Percentiles rank a stretch among this genome's conserved stretches.
Evolutionary conservation across 2,888 invertebrate genomes (phyloP).

Genomic region (Cinara cedri): DNA sequence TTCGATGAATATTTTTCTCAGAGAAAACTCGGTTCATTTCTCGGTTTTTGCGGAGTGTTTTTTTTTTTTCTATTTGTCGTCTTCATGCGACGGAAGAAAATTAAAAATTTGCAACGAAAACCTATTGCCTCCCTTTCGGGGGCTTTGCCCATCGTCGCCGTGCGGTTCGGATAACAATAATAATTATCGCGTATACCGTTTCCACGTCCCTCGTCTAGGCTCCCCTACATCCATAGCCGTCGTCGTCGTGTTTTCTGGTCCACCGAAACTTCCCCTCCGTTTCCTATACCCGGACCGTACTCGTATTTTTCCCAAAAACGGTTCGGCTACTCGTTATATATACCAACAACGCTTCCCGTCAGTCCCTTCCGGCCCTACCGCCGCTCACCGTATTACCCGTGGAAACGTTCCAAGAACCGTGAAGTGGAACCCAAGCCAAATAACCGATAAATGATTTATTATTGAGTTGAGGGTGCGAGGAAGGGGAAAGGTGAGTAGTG

Average conservation of each 20-base stretch:
- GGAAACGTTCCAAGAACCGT: slow-evolving; percentile 48
- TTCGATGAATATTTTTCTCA: no score
- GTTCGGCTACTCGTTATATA: no score
- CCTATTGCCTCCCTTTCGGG: no score
- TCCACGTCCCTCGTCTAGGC: no score
- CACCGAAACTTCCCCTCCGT: background rate
- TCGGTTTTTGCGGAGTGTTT: no score
- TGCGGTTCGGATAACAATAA: slow-evolving; percentile 2
- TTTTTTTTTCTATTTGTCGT: no score
- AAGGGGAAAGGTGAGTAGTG: no score
- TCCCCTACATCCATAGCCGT: background rate
- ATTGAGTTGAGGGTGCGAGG: background rate
- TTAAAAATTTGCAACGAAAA: background rate
- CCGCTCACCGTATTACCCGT: slow-evolving; percentile 2
- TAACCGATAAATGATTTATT: slow-evolving; percentile 25
- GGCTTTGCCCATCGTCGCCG: background rate
- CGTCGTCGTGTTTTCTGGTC: background rate
- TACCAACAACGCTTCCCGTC: background rate
- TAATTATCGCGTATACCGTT: slow-evolving; percentile 28
- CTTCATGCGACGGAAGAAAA: background rate
- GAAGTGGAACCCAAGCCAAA: slow-evolving; percentile 32
- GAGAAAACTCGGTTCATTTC: no score
- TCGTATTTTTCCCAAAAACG: no score
- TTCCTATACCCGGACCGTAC: background rate
- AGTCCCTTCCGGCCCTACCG: background rate